Conservation (phyloP, 2,113 vertebrate genomes). For the Anguilla rostrata region DNA sequence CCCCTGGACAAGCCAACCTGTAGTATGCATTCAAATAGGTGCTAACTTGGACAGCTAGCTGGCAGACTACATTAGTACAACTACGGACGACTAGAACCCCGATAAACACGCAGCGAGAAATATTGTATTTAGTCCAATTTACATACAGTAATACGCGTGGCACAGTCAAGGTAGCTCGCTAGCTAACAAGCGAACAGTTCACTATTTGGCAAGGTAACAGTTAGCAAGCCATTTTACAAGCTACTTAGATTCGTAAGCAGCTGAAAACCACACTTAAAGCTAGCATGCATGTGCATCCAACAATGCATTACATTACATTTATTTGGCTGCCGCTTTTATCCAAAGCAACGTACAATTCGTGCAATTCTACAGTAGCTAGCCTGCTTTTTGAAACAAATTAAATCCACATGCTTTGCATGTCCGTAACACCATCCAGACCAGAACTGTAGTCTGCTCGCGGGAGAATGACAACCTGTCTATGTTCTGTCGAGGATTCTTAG, state of each 20-base stretch:
- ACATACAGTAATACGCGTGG: not conserved
- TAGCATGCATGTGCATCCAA: not conserved
- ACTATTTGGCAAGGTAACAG: not conserved
- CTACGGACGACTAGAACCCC: not conserved
- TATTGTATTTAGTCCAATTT: not conserved
- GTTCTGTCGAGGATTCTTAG: not conserved
- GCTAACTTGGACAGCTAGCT: not conserved
- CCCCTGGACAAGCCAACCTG: not conserved
- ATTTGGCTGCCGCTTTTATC: too few relatives aligned
- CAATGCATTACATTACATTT: too few relatives aligned
- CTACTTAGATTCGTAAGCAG: not conserved
- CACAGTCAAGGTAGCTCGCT: not conserved
- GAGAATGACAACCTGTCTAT: not conserved
- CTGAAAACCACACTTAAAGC: not conserved
- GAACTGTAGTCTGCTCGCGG: not conserved
- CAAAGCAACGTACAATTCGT: too few relatives aligned
- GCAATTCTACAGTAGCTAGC: not conserved
- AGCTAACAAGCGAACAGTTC: not conserved
- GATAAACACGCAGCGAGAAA: not conserved
- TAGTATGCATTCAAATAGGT: not conserved
- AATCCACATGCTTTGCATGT: not conserved
- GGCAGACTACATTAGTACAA: not conserved
- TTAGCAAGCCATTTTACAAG: not conserved
- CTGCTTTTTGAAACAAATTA: not conserved
- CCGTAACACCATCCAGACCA: not conserved